A percentile compares a stretch with the other conserved stretches of the same genome.
Conservation (phyloP, 92 coral and sea anemone genomes). For the Heliopora coerulea region DNA sequence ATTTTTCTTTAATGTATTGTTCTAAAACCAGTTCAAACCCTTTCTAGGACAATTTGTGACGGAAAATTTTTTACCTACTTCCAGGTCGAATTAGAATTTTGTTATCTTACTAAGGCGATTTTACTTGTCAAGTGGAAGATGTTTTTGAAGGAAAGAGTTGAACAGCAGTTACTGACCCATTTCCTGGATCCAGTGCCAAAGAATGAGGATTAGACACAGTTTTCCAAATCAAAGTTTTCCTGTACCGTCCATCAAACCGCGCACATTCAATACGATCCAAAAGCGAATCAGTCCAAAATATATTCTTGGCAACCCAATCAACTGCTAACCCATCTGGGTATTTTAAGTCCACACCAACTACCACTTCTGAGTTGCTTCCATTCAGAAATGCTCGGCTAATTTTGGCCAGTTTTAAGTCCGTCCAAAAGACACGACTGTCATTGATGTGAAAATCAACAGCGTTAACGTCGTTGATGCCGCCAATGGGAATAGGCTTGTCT, state of each 20-base stretch:
- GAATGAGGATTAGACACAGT: constrained; percentile 76
- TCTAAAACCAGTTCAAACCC: no score
- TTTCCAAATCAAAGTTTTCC: constrained; percentile 79
- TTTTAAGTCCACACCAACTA: constrained; percentile 61
- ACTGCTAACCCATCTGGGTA: constrained; percentile 93
- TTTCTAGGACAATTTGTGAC: no score
- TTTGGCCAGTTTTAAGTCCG: constrained; percentile 55
- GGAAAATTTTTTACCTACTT: no score
- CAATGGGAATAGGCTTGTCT: constrained; percentile 67
- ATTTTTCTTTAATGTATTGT: no score
- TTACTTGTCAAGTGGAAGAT: no score
- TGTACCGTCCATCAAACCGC: constrained; percentile 77
- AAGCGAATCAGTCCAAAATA: constrained; percentile 87
- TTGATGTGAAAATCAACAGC: constrained; percentile 80
- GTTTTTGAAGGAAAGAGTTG: no score
- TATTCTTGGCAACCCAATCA: constrained; percentile 88
- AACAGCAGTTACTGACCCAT: constrained; percentile 83
- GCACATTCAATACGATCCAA: constrained; percentile 80
- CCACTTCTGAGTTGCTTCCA: constrained; percentile 65
- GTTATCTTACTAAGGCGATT: no score
- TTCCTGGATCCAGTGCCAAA: constrained; percentile 75
- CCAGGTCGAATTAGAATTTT: no score
- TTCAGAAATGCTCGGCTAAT: constrained; percentile 87
- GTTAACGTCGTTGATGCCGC: constrained; percentile 75
- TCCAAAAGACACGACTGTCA: constrained; percentile 88